These are phyloP conservation scores for Ylistrum balloti DNA, from an alignment of 1,140 invertebrate species.

Conservation along the genomic window DNA sequence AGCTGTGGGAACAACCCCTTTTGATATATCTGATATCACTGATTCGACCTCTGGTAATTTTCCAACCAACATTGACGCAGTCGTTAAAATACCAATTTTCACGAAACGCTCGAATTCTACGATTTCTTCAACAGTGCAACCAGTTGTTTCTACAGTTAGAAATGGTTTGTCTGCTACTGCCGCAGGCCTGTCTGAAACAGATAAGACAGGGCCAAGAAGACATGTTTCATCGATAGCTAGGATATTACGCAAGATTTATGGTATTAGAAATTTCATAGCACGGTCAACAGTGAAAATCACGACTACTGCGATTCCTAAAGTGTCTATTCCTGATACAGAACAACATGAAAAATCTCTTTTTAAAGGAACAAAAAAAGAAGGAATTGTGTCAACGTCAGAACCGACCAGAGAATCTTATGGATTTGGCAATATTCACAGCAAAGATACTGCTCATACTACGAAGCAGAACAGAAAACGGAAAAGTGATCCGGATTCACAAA, in stretches of 20 bases:
- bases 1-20: not conserved
- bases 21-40: not conserved
- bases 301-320: not conserved
- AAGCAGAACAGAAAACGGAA: not conserved
- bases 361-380: not conserved
- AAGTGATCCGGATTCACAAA: not conserved
- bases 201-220: not conserved
- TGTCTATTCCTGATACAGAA: not conserved
- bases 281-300: not conserved
- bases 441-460: not conserved
- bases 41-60: not conserved
- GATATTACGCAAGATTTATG: slow-evolving; percentile 6
- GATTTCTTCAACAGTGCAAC: not conserved
- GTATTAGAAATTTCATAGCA: not conserved
- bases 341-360: not conserved
- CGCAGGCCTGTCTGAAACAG: not conserved
- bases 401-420: not conserved
- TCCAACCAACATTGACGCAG: not conserved
- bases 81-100: not conserved
- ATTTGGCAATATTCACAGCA: not conserved
- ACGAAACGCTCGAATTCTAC: not conserved
- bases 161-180: not conserved
- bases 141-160: not conserved
- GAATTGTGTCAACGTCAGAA: not conserved
- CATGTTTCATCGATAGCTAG: not conserved